Conservation (phyloP, 2,888 invertebrate genomes). For the Onthophagus sagittarius region DNA sequence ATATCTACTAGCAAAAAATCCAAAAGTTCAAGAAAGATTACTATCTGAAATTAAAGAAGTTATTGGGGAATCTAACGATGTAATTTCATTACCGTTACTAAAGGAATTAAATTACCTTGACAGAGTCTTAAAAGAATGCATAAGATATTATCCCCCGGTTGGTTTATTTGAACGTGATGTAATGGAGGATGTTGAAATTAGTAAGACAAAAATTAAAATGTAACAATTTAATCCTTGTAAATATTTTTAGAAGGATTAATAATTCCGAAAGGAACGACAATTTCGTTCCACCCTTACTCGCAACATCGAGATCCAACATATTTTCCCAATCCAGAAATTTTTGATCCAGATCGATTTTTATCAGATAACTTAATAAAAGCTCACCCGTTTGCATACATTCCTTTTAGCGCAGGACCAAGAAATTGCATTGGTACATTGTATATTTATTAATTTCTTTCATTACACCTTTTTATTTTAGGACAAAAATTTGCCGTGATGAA, state of each 20-base stretch:
- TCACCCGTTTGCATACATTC: background rate
- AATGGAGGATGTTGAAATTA: constrained; percentile 44
- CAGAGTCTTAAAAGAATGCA: constrained; percentile 52
- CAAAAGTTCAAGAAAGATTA: constrained; percentile 29
- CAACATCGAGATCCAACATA: constrained; percentile 20
- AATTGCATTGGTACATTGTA: constrained; percentile 18
- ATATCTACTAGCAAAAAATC: constrained; percentile 27
- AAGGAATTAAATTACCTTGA: constrained; percentile 55
- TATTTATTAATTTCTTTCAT: too few species aligned
- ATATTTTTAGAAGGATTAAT: constrained; percentile 9
- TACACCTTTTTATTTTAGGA: background rate
- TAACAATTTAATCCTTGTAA: background rate
- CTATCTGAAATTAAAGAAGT: constrained; percentile 25
- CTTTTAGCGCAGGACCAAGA: constrained; percentile 18
- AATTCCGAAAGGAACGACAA: constrained; percentile 14
- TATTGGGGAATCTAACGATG: constrained; percentile 20
- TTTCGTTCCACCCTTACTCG: too few species aligned
- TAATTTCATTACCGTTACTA: constrained; percentile 41
- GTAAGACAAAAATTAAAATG: too few species aligned
- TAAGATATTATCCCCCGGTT: constrained; percentile 53
- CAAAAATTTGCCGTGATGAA: background rate
- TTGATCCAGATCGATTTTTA: constrained; percentile 27
- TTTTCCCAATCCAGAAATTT: constrained; percentile 27
- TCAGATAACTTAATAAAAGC: constrained; percentile 20
- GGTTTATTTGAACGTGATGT: constrained; percentile 50